Base-by-base conservation (phyloP, 2,888 invertebrate species). In the Liodrosophila aerea region DNA sequence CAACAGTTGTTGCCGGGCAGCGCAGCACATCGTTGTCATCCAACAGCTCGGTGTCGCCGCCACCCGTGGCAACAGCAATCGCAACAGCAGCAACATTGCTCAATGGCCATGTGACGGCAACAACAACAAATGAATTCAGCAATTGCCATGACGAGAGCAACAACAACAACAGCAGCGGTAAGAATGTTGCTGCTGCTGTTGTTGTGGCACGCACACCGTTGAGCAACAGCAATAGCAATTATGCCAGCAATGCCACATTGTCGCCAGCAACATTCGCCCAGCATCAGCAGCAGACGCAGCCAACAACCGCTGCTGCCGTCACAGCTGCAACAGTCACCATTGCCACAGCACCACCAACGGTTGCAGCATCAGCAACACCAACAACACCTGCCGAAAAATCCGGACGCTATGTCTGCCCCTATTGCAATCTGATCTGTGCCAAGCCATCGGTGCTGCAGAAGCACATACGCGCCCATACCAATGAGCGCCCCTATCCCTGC, bases 381-480 rank as follows among this genome's bases (percentile, higher is more conserved):
- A 43, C 69, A 27, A 11, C 43, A 11, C 27, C 39, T 15, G 63
- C 62, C 15, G 74, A 75, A 12, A 75, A 75, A 12, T 44, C 64
- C 86, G 95, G 95, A 49, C 94, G 95, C 76, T 94, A 97, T 90
- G 93, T 95, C 73, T 97, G 97, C 89, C 94, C 95, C 8, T 97
- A 95, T 89, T 97, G 97, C 91, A 95, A 95, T 89, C 91, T 96
- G 88, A 94, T 94, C 72, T 97, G 97, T 91, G 95, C 97, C 84
- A 97, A 97, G 91, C 97, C 97, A 59, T 97, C 97, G 89, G 97
- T 97, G 72, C 92, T 97, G 69, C 95, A 97, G 90, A 97, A 97
- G 92, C 97, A 97, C 92, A 95, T 97, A 90, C 93, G 97, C 87
- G 96, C 97, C 63, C 97, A 97, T 90, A 97, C 97, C 40, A 96